Evolutionary conservation across 2,888 invertebrate genomes (phyloP), one percentile per base, ranked within the genome.

Genomic region (Ferrisia virgata): DNA sequence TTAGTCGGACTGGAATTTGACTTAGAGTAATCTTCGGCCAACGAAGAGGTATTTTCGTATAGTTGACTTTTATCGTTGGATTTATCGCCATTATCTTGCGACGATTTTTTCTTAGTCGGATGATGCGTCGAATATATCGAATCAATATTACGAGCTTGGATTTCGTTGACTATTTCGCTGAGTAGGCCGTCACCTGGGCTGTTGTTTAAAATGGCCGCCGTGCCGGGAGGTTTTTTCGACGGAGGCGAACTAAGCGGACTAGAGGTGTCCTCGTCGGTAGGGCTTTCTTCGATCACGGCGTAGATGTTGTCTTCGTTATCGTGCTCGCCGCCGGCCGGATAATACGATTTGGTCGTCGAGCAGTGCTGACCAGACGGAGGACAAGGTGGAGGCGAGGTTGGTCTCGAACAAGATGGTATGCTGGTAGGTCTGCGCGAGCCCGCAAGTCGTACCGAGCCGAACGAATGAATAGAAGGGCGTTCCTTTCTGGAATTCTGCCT

Each of bases 131-230:
- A 95, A 88, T 96, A 96, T 86, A 96, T 95, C 0, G 95, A 95
- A 87, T 96, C 95, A 47, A 94, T 93, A 88, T 96, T 96, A 40
- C 95, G 90, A 87, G 93, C 94, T 87, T 96, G 95, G 87, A 96
- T 96, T 89, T 96, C 96, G 69, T 93, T 93, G 0, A 96, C 96
- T 85, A 96, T 96, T 89, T 96, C 96, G 8, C 95, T 94, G 0
- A 96, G 89, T 25, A 96, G 89, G 0, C 95, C 95, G 90, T 58
- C 76, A 76, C 85, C 85, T n/a, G n/a, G n/a, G 76, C 79, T 85
- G 36, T 85, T 83, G 1, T 5, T 8, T 11, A 28, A 64, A 2
- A n/a, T 28, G 28, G 64, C 53, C 11, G 53, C 8, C n/a, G 9
- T 13, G 85, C 88, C 89, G 2, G 89, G 88, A 28, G 86, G 87